Percentiles rank a stretch among this genome's conserved stretches.
Evolutionary conservation across 2,113 vertebrate genomes (phyloP).

Genomic region (Mola mola): DNA sequence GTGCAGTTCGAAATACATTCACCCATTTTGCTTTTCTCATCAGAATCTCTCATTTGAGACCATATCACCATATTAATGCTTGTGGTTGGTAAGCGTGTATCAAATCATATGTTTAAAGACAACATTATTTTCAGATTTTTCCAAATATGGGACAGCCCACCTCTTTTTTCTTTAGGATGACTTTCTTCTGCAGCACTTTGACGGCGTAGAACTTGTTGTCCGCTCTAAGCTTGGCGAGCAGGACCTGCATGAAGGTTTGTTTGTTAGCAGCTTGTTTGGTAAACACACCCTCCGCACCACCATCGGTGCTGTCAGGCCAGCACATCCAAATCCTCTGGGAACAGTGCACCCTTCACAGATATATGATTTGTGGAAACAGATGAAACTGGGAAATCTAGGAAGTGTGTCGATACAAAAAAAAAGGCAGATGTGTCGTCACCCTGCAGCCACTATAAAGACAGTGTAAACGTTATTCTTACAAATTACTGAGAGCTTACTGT

Average conservation of each 20-base stretch:
- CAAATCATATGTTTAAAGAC: too few relatives aligned
- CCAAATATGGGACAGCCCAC: too few relatives aligned
- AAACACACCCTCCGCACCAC: conserved; percentile 52
- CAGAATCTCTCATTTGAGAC: too few relatives aligned
- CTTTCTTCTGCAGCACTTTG: conserved; percentile 97
- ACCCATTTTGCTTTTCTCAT: too few relatives aligned
- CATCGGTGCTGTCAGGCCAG: conserved; percentile 38
- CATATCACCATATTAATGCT: too few relatives aligned
- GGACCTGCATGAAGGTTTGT: conserved; percentile 84
- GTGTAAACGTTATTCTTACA: too few relatives aligned
- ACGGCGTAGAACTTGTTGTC: conserved; percentile 93
- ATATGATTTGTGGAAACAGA: conserved; percentile 53
- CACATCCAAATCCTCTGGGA: conserved; percentile 9
- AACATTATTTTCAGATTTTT: too few relatives aligned
- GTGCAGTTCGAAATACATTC: neutral
- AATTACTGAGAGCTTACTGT: neutral
- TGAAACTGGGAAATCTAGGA: conserved; percentile 46
- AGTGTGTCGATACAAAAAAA: conserved; percentile 10
- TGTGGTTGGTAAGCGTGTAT: too few relatives aligned
- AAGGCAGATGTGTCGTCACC: neutral
- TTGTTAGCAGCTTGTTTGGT: conserved; percentile 63
- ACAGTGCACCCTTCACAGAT: conserved; percentile 40
- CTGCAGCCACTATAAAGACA: too few relatives aligned
- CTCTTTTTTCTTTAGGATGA: conserved; percentile 97
- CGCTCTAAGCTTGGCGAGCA: conserved; percentile 93